Conservation (phyloP, 2,888 invertebrate species). For the Drosophila subsilvestris region DNA sequence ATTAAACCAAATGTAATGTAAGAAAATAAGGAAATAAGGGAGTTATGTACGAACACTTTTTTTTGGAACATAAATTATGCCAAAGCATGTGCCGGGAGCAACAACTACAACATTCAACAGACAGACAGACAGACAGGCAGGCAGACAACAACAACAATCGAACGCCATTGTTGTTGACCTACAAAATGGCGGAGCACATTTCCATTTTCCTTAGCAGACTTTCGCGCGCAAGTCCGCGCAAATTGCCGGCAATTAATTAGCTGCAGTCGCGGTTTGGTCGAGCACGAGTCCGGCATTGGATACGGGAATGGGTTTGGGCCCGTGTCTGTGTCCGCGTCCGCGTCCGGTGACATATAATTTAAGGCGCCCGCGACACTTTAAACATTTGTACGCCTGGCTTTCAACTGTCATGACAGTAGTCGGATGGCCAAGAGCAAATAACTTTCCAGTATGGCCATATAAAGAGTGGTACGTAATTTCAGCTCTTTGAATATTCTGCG, state of each 20-base stretch:
- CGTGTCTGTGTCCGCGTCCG: constrained; percentile 3
- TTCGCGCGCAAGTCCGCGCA: constrained; percentile 58
- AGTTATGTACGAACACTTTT: constrained; percentile 40
- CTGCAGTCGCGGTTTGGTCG: constrained; percentile 46
- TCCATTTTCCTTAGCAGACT: constrained; percentile 54
- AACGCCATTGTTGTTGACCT: constrained; percentile 54
- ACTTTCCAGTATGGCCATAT: constrained; percentile 4
- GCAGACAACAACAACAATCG: constrained; percentile 17
- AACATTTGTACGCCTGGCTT: constrained; percentile 37
- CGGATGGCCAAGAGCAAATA: constrained; percentile 3
- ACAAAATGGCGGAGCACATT: constrained; percentile 49
- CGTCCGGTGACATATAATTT: constrained; percentile 50
- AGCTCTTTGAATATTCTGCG: no score
- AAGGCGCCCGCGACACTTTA: constrained; percentile 45
- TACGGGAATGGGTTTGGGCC: neutral
- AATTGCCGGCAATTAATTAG: constrained; percentile 74
- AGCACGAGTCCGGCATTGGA: constrained; percentile 7
- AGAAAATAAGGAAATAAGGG: constrained; percentile 47
- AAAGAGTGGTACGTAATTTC: neutral
- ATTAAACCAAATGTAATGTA: constrained; percentile 37
- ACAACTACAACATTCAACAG: constrained; percentile 1
- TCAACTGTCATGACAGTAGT: constrained; percentile 24
- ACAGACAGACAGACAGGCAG: constrained; percentile 5
- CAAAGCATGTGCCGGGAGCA: constrained; percentile 59
- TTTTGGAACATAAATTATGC: constrained; percentile 73